Conservation (phyloP, 2,113 vertebrate species). For the Calcarius ornatus region DNA sequence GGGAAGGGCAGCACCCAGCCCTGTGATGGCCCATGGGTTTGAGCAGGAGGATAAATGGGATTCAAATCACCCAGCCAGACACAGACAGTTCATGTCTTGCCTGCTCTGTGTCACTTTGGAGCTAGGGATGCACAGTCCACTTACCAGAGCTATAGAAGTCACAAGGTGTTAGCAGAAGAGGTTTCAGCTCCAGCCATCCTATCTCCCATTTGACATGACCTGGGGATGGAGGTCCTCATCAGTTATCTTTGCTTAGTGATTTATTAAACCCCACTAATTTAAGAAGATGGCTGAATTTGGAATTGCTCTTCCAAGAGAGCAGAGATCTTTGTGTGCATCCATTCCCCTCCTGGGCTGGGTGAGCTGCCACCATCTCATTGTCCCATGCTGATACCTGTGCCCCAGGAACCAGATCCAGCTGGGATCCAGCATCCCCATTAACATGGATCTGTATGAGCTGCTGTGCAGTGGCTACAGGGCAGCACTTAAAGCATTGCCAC, state of each 20-base stretch:
- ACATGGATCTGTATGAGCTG: neutral
- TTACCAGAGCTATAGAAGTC: neutral
- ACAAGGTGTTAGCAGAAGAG: neutral
- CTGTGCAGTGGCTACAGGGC: neutral
- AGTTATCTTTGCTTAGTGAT: neutral
- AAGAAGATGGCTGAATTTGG: neutral
- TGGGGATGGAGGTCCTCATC: neutral
- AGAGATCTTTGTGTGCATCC: neutral
- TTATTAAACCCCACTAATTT: neutral
- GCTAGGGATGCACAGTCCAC: neutral
- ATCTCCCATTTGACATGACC: neutral
- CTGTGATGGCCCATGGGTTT: neutral
- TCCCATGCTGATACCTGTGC: neutral
- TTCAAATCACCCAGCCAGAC: neutral
- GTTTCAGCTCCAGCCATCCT: neutral
- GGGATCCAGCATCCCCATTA: neutral
- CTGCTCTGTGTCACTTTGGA: neutral
- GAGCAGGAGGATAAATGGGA: neutral
- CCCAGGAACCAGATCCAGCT: neutral
- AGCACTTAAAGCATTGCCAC: neutral
- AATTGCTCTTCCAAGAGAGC: neutral
- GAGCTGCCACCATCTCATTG: neutral
- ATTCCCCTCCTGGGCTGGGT: neutral
- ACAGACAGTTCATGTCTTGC: neutral
- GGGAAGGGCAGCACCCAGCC: neutral